Evolutionary conservation across 2,888 invertebrate genomes (phyloP), one percentile per base, ranked within the genome.

Genomic region (Pegoplata infirma): DNA sequence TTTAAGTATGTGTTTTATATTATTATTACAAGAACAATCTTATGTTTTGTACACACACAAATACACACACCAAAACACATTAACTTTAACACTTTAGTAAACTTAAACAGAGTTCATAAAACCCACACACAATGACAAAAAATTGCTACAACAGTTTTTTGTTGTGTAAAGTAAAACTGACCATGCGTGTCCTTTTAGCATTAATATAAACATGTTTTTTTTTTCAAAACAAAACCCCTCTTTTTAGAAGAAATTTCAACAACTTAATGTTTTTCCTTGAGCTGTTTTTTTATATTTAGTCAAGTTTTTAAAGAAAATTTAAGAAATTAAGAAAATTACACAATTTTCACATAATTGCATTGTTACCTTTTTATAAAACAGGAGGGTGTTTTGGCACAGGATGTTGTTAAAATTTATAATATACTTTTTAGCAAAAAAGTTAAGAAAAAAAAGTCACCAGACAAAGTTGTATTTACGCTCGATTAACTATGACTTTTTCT

Each of bases 401-500:
- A 25, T 53, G n/a, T 28, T 44, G 6, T 28, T 21, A 16, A 19
- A 5, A 14, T 32, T 14, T 17, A 47, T 49, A 6, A 12, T 10
- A 12, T 28, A 32, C 7, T 47, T 53, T 6, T 59, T 5, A 10
- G 10, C 14, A 16, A 44, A 16, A 36, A 28, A 32, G n/a, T n/a
- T n/a, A n/a, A n/a, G n/a, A 32, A 8, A 28, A 44, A 75, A 36
- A 36, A 59, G 12, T 32, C 46, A 36, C 28, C 44, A 75, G 74
- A 69, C 68, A 74, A 78, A 69, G 75, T 78, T 73, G 25, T 59
- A n/a, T 74, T 74, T 74, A 74, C 64, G 69, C 68, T 78, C 75
- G 74, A 78, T 73, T 74, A 64, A 59, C n/a, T 64, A 51, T 68
- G 10, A 58, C 40, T 58, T 69, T 12, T 59, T 28, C 17, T 44